Conservation (phyloP, 2,797 vertebrate genomes). For the Corythornis leucogaster region DNA sequence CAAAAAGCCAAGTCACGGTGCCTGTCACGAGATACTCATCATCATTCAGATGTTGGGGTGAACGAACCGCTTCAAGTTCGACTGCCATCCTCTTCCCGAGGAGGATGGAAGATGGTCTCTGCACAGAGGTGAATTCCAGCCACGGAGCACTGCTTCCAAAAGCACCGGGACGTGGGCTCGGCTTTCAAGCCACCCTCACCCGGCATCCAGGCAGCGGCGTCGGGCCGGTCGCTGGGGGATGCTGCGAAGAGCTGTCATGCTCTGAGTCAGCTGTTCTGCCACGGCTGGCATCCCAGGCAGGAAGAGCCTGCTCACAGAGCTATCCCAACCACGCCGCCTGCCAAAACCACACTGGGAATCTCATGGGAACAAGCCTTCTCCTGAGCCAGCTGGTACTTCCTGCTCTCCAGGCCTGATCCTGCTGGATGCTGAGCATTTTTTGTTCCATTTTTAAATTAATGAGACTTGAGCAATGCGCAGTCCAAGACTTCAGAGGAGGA, state of each 20-base stretch:
- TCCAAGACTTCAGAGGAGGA: neutral
- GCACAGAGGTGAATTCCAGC: neutral
- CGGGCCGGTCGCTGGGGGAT: neutral
- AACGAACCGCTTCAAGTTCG: neutral
- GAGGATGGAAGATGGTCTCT: neutral
- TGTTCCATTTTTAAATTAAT: conserved; percentile 33
- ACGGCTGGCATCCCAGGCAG: conserved; percentile 31
- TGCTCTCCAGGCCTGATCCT: conserved; percentile 50
- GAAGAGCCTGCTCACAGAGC: neutral
- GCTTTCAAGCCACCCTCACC: neutral
- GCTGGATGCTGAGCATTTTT: conserved; percentile 57
- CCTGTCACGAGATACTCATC: fast-evolving
- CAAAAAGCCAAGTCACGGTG: neutral
- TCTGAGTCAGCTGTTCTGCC: conserved; percentile 56
- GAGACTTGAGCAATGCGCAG: neutral
- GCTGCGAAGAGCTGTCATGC: conserved; percentile 34
- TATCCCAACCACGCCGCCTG: conserved; percentile 20
- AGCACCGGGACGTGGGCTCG: neutral
- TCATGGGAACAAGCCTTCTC: conserved; percentile 31
- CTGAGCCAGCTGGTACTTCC: conserved; percentile 52
- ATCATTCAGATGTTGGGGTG: neutral
- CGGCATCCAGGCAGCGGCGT: neutral
- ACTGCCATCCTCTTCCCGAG: neutral
- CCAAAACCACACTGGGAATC: conserved; percentile 29
- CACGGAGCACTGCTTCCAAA: neutral